Base-by-base conservation (phyloP, 2,113 vertebrate genomes). In the Glaucidium brasilianum region DNA sequence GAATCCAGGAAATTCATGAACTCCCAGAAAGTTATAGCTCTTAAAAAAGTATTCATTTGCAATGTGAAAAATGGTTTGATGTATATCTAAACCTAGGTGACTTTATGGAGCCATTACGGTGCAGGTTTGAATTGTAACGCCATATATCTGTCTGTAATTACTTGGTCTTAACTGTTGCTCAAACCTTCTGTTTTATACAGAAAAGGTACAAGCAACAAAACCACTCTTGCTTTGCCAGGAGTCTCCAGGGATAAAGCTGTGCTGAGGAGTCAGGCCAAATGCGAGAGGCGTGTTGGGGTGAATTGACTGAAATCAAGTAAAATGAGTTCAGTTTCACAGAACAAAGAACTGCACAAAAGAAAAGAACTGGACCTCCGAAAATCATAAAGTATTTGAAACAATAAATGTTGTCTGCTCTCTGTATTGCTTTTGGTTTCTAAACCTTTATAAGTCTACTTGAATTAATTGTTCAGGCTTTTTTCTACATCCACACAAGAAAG, bases 1-100 rank as follows among this genome's bases (percentile, higher is more conserved):
- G 96, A 95, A 97, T 98, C 91, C 93, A 96, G 91, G 92, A 96
- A 97, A 98, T 97, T 96, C 96, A 98, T 93, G 95, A 96, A 97
- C 96, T 97, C 95, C 91, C 85, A 23, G 78, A 22, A 96, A 96
- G 92, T 78, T 94, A 91, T 17, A 81, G 80, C 96, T 97, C 91
- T 94, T 92, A 21, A 84, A 97, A 81, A 76, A 60, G 47, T 58
- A 39, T 73, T 96, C 94, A 91, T 97, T 95, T 94, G 83, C 77
- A 45, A 43, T 5, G 45, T 94, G 94, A 96, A 85, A 81, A 94
- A 94, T 6, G 73, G 77, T 35, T 64, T 72, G 74, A 56, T 41
- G 55, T 56, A 47, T 92, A 68, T 81, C 45, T 26, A 77, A 88
- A 86, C 45, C 41, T 63, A 47, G 96, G 84, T 86, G 91, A 74